Conservation (phyloP, 2,888 invertebrate species). For the Monopis laevigella region DNA sequence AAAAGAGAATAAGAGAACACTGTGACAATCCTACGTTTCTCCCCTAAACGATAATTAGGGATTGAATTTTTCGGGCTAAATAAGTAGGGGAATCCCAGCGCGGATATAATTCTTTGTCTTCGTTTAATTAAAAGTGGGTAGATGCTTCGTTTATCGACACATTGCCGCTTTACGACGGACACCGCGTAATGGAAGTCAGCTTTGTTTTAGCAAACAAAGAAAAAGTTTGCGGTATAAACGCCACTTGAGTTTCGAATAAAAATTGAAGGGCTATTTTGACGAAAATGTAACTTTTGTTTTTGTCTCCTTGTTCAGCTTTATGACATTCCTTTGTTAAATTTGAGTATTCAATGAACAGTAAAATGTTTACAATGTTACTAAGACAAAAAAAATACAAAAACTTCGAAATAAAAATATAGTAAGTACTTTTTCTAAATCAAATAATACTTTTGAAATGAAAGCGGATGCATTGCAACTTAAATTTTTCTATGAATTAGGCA, state of each 20-base stretch:
- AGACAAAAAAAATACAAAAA: no score
- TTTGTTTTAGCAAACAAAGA: conserved; percentile 11
- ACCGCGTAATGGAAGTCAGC: conserved; percentile 3
- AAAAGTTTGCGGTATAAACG: conserved; percentile 9
- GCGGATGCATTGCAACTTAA: no score
- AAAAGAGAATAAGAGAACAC: conserved; percentile 20
- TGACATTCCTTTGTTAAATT: no score
- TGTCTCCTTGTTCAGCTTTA: no score
- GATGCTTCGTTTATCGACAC: conserved; percentile 14
- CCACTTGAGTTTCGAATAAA: conserved; percentile 10
- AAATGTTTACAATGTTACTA: no score
- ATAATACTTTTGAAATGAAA: no score
- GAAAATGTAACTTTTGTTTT: no score
- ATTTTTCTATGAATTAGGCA: no score
- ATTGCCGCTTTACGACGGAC: conserved; percentile 11
- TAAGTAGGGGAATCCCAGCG: conserved; percentile 7
- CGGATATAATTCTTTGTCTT: conserved; percentile 16
- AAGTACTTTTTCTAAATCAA: no score
- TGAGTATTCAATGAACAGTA: no score
- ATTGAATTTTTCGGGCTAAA: conserved; percentile 22
- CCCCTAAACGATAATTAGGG: conserved; percentile 26
- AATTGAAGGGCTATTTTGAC: conserved; percentile 9
- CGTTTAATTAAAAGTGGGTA: conserved; percentile 24
- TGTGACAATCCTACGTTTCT: conserved; percentile 18
- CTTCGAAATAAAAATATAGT: no score